Evolutionary conservation across 2,113 vertebrate genomes (phyloP).

Genomic region (Ptilorrhoa leucosticta): DNA sequence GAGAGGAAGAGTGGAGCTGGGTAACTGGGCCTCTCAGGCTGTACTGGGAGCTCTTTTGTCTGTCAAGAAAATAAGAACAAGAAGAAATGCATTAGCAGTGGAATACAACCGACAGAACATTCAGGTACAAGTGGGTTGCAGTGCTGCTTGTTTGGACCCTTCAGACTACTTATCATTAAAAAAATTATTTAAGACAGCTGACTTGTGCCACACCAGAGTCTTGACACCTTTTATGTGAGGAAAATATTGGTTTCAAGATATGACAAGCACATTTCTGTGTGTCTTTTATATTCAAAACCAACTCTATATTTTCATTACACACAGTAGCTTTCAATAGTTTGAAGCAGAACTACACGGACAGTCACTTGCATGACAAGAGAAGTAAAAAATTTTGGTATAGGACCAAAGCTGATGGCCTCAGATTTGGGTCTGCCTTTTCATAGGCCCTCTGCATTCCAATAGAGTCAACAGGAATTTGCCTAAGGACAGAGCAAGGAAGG

Average conservation of each 20-base stretch:
- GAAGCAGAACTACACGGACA: neutral
- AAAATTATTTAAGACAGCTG: neutral
- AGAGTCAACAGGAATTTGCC: neutral
- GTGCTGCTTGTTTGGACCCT: neutral
- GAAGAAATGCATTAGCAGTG: neutral
- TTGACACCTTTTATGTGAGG: neutral
- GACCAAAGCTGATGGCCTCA: neutral
- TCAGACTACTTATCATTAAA: neutral
- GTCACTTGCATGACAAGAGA: neutral
- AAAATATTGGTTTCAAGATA: neutral
- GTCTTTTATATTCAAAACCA: neutral
- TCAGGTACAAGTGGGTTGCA: neutral
- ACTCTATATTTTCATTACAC: neutral
- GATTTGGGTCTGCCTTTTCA: neutral
- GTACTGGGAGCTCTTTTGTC: neutral
- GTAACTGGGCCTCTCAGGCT: neutral
- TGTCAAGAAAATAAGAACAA: neutral
- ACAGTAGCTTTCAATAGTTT: neutral
- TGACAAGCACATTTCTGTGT: neutral
- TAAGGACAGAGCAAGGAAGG: neutral
- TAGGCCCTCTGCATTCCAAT: neutral
- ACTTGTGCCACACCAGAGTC: neutral
- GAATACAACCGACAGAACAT: neutral
- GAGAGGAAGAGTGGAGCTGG: slow-evolving; percentile 30
- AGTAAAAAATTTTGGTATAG: neutral